phyloP scores from a whole-genome alignment of 2,113 vertebrate genomes.

The Oxyruncus cristatus region DNA sequence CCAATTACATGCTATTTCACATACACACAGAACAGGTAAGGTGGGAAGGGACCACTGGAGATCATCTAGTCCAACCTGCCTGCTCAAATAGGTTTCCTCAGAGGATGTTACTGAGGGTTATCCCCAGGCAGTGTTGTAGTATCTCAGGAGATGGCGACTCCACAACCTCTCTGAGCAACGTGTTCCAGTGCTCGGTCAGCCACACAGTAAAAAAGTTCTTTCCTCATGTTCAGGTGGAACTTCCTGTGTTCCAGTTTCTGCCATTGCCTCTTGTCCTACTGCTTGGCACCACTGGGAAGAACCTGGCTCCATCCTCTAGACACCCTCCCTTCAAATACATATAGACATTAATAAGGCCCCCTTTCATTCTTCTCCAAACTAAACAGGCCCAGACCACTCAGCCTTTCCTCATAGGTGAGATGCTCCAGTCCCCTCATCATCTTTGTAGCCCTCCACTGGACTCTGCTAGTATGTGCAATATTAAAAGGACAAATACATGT shows the following conservation, averaged over 20 bases:
- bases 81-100: neutral
- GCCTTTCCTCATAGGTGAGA: neutral
- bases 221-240: neutral
- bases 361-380: neutral
- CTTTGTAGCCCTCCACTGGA: fast-evolving
- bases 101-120: fast-evolving
- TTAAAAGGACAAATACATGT: neutral
- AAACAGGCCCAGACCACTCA: neutral
- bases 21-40: neutral
- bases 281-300: neutral
- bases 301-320: neutral
- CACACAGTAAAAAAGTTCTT: neutral
- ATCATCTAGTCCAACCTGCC: neutral
- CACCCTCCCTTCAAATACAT: neutral
- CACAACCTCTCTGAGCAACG: neutral
- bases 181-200: neutral
- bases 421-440: neutral
- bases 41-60: neutral
- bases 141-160: neutral
- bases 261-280: neutral
- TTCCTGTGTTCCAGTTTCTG: neutral
- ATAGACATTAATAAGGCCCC: fast-evolving
- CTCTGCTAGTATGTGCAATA: neutral
- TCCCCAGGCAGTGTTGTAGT: neutral
- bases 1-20: neutral